A percentile compares a stretch with the other conserved stretches of the same genome.
Evolutionary conservation across 2,888 invertebrate genomes (phyloP).

Genomic region (Stenoptilia bipunctidactyla): DNA sequence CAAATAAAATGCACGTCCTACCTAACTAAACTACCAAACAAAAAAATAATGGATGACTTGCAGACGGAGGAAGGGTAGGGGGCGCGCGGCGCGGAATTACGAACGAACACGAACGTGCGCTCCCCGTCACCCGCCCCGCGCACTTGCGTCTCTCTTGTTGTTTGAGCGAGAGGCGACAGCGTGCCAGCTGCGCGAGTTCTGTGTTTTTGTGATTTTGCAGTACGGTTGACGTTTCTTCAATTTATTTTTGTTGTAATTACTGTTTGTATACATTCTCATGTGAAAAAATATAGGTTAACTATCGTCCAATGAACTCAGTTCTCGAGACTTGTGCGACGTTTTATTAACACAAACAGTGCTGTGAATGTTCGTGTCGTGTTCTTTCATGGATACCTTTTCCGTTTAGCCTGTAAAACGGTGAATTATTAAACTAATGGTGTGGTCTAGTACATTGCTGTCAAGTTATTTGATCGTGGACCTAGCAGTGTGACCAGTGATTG

Average conservation of each 20-base stretch:
- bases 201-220: constrained; percentile 64
- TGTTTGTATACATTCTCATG: constrained; percentile 38
- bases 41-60: constrained; percentile 38
- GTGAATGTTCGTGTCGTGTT: constrained; percentile 34
- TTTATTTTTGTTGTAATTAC: constrained; percentile 39
- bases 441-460: constrained; percentile 42
- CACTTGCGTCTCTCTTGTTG: constrained; percentile 42
- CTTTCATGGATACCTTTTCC: constrained; percentile 53
- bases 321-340: constrained; percentile 21
- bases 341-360: constrained; percentile 29
- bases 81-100: constrained; percentile 28
- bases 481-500: constrained; percentile 66
- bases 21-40: too few relatives aligned
- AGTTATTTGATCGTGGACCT: constrained; percentile 40
- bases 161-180: constrained; percentile 56
- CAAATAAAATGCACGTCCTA: constrained; percentile 54
- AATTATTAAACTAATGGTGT: constrained; percentile 50
- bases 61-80: constrained; percentile 49
- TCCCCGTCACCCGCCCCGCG: constrained; percentile 33
- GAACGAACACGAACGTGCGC: constrained; percentile 9
- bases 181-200: constrained; percentile 64
- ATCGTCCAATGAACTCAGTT: background rate
- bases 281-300: constrained; percentile 22
- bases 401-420: constrained; percentile 60
- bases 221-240: constrained; percentile 54